Base-by-base conservation (phyloP, 2,888 invertebrate genomes). In the Nemotelus nigrinus region DNA sequence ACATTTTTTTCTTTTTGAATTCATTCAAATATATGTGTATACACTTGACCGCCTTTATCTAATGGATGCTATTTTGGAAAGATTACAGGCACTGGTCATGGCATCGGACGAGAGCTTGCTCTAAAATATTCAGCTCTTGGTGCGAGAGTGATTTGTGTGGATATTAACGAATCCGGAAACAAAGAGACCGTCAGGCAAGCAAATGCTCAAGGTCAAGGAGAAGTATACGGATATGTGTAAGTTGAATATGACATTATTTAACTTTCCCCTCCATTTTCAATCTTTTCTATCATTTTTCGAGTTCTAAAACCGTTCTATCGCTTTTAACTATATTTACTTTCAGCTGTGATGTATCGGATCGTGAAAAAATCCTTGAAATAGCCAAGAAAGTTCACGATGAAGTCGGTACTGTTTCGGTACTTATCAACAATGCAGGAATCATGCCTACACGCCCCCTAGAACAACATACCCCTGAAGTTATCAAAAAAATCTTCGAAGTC, bases 401-500 rank as follows among this genome's bases (percentile, higher is more conserved):
- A 81, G 91, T 95, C 0, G 96, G 95, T 0, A 90, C 92, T 76
- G 91, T 96, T 3, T 92, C 93, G 0, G 92, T 96, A 83, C 86
- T 96, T 76, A 89, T 96, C 6, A 96, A 96, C 87, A 96, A 96
- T 88, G 96, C 95, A 0, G 96, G 96, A 3, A 93, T 96, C 80
- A 94, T 95, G 93, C 94, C 94, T 0, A 92, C 93, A 82, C 93
- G 92, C 85, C 88, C 92, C 0, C 87, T 96, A 74, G 85, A 92
- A 50, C 88, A 92, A 65, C 91, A 93, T 78, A 89, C 90, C 0
- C 89, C 90, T 47, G 89, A 90, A 79, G 93, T 94, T 84, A 92
- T 96, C 80, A 88, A 89, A n/a, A 88, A 90, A 57, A 89, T 91
- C 0, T 92, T 94, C 80, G 92, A 93, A 80, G 90, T 96, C 77